Conservation (phyloP, 2,797 vertebrate genomes). For the Hyperoplus immaculatus region DNA sequence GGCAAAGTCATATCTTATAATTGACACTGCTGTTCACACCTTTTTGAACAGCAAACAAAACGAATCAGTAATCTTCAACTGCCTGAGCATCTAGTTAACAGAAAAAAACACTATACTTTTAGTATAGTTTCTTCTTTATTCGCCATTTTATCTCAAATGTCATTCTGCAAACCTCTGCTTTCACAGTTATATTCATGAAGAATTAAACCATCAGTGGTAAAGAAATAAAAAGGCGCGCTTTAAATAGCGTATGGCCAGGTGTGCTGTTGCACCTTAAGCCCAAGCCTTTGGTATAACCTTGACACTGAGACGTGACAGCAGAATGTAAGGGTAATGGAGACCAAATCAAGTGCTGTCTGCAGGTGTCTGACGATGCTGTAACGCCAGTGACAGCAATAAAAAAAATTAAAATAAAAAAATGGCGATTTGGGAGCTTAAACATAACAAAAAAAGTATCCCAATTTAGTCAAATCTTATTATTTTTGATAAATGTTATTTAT, state of each 20-base stretch:
- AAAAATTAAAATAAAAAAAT: not conserved
- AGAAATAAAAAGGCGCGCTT: not conserved
- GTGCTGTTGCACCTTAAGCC: not conserved
- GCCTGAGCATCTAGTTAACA: not conserved
- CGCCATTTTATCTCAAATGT: not conserved
- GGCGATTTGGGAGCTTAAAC: not conserved
- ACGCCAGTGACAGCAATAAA: not conserved
- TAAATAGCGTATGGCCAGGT: not conserved
- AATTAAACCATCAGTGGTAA: not conserved
- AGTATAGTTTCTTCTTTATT: not conserved
- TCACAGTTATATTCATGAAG: not conserved
- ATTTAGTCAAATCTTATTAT: not conserved
- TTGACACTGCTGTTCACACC: not conserved
- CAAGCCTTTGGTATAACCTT: conserved; percentile 54
- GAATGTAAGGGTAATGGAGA: conserved; percentile 10
- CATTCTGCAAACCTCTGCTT: not conserved
- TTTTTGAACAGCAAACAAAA: not conserved
- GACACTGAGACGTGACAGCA: conserved; percentile 28
- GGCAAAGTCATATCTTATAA: not conserved
- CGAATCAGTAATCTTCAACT: not conserved
- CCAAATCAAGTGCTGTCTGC: not conserved
- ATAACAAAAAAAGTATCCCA: not conserved
- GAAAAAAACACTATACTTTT: not conserved
- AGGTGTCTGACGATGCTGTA: not conserved
- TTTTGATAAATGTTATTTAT: not conserved